phyloP scores from a whole-genome alignment of 92 coral and sea anemone genomes.

The Pocillopora grandis region DNA sequence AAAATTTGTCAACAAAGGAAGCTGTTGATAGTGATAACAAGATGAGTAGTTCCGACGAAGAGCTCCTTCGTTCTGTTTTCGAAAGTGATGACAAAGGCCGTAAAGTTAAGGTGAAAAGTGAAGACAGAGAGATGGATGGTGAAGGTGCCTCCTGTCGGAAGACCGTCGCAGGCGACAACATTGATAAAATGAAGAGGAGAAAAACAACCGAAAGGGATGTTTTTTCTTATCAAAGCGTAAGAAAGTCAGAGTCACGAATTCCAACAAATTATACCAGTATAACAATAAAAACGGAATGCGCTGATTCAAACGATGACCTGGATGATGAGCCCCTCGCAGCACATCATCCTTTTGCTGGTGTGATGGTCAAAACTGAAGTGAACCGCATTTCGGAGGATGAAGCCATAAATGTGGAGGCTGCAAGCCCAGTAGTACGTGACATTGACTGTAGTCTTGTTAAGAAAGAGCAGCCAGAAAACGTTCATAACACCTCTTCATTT shows the following conservation, averaged over 20 bases:
- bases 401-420: neutral
- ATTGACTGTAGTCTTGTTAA: neutral
- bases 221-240: neutral
- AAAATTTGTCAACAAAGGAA: neutral
- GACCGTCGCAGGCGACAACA: neutral
- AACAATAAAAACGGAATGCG: neutral
- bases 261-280: neutral
- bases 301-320: neutral
- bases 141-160: neutral
- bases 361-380: neutral
- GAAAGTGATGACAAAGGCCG: neutral
- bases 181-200: neutral
- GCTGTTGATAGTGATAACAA: neutral
- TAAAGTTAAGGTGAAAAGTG: neutral
- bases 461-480: neutral
- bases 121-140: neutral
- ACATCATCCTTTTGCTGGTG: neutral
- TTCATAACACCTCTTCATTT: neutral
- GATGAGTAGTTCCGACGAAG: constrained; percentile 10
- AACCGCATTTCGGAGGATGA: neutral
- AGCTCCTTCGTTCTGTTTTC: neutral
- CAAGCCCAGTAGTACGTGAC: neutral
- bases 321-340: neutral
- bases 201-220: neutral
- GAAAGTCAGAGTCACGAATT: neutral